phyloP scores from a whole-genome alignment of 2,113 vertebrate species.

The Edolisoma coerulescens region DNA sequence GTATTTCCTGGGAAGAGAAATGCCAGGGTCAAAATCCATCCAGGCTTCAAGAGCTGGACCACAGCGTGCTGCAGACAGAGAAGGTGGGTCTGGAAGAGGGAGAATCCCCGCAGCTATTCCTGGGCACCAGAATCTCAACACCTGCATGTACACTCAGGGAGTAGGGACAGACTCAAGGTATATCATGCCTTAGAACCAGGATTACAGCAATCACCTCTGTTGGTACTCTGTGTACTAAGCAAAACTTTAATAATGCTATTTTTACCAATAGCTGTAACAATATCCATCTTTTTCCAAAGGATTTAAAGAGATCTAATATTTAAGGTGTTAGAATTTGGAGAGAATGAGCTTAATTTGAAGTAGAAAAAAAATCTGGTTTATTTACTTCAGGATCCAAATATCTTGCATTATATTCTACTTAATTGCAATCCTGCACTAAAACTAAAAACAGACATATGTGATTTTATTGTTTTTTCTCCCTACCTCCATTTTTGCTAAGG shows the following conservation, averaged over 20 bases:
- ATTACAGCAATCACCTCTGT: neutral
- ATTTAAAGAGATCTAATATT: neutral
- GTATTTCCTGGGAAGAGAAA: neutral
- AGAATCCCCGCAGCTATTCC: neutral
- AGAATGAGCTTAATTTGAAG: neutral
- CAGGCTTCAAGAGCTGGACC: neutral
- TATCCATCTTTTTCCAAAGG: neutral
- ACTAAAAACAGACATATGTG: neutral
- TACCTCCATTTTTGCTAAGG: neutral
- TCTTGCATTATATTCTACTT: neutral
- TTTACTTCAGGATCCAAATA: neutral
- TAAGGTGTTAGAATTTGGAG: neutral
- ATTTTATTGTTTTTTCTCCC: neutral
- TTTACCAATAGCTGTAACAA: neutral
- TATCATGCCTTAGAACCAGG: neutral
- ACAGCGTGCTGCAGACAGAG: neutral
- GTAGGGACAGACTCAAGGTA: neutral
- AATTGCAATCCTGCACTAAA: neutral
- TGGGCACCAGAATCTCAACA: neutral
- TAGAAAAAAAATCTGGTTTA: neutral
- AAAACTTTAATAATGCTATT: neutral
- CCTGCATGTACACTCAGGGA: neutral
- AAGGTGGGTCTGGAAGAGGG: neutral
- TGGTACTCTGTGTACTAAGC: neutral
- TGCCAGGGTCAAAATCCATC: neutral